These are phyloP conservation scores for Carollia perspicillata DNA, from an alignment of 2,113 vertebrate species.

Conservation along the genomic window DNA sequence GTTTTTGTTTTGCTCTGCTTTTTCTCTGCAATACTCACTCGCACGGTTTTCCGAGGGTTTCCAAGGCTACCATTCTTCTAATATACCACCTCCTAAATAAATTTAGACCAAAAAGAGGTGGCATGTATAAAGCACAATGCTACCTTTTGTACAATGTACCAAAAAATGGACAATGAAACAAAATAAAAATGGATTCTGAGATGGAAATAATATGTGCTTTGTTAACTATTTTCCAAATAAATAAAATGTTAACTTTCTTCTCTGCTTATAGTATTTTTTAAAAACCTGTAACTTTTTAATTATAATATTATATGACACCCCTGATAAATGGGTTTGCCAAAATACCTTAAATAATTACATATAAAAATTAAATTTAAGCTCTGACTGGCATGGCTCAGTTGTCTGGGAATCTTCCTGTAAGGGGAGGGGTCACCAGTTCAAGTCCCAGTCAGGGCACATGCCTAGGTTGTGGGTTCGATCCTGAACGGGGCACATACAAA, in stretches of 20 bases:
- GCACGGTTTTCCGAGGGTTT: background rate
- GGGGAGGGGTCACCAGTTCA: no score
- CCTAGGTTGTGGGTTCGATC: no score
- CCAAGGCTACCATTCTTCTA: background rate
- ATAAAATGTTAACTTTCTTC: background rate
- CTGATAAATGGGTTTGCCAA: background rate
- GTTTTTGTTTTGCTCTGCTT: background rate
- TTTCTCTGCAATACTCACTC: background rate
- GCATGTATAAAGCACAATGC: no score
- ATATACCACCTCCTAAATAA: background rate
- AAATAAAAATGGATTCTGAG: background rate
- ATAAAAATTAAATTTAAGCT: background rate
- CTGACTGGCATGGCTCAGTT: background rate
- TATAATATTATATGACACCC: background rate
- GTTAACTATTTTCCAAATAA: background rate
- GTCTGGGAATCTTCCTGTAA: no score
- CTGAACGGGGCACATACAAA: no score
- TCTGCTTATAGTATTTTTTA: no score
- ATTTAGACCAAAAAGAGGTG: background rate
- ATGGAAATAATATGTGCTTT: background rate
- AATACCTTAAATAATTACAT: slow-evolving; percentile 15
- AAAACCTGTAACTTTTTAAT: background rate
- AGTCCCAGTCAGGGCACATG: no score
- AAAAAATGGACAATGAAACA: background rate
- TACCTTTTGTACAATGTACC: no score